Evolutionary conservation across 2,113 vertebrate species (phyloP).

Genomic region (Hypanus sabinus): DNA sequence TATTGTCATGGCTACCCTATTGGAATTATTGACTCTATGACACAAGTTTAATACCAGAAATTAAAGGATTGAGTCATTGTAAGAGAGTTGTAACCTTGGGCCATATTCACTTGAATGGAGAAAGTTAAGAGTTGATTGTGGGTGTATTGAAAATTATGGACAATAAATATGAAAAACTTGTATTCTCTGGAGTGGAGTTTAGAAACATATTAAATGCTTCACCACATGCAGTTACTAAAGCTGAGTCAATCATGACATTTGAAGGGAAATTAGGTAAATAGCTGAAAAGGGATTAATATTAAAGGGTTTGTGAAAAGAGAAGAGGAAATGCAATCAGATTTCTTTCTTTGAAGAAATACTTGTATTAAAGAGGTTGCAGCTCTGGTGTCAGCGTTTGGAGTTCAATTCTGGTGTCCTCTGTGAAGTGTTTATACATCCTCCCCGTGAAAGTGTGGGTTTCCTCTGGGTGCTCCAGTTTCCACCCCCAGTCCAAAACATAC

Average conservation of each 20-base stretch:
- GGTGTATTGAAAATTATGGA: not conserved
- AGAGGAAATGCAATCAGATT: not conserved
- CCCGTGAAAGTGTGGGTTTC: too few relatives aligned
- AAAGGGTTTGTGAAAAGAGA: not conserved
- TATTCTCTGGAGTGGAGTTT: not conserved
- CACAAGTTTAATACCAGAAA: not conserved
- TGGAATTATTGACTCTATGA: not conserved
- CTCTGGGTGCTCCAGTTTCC: too few relatives aligned
- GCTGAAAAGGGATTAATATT: not conserved
- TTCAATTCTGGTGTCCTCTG: too few relatives aligned
- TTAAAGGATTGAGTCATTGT: not conserved
- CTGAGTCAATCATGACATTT: not conserved
- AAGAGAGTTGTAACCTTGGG: not conserved
- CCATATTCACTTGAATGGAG: not conserved
- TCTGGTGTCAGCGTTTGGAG: too few relatives aligned
- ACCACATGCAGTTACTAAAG: not conserved
- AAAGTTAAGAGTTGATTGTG: not conserved
- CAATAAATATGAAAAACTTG: not conserved
- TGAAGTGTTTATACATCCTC: too few relatives aligned
- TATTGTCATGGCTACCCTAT: not conserved
- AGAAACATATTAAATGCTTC: not conserved
- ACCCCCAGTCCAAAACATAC: too few relatives aligned
- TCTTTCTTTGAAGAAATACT: not conserved
- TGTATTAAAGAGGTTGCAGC: not conserved
- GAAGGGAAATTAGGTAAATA: not conserved